Base-by-base conservation (phyloP, 2,113 vertebrate genomes). In the Parus major region DNA sequence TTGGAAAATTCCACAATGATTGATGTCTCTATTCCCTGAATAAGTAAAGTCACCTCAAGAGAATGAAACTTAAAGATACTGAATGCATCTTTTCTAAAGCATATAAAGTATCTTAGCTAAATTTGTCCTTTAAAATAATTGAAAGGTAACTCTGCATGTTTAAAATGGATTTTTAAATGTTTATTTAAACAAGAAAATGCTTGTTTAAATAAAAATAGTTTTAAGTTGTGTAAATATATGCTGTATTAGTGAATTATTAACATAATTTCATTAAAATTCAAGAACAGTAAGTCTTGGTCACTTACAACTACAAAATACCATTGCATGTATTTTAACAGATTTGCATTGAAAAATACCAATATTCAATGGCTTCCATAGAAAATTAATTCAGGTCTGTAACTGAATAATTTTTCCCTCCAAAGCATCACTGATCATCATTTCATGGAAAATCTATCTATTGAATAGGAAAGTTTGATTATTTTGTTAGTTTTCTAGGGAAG, bases 91-190 rank as follows among this genome's bases (percentile, higher is more conserved):
- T 36, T 68, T 47, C 44, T 77, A 65, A 80, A 79, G 11, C 22
- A 42, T 21, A 27, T 41, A 17, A 63, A 63, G 21, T 11, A 61
- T 28, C 46, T 64, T 28, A 41, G 47, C 17, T 49, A 21, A 79
- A 60, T 68, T 60, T 44, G 2, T 49, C 20, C 39, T 22, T 41
- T 10, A 47, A 81, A 73, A 71, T 36, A 39, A 42, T 14, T 5
- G 9, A 33, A 73, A 33, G 49, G 5, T 57, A 84, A 35, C 3
- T 59, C n/a, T 53, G 0, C 49, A 13, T 12, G 3, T 76, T 82
- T 52, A 71, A 75, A 76, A 42, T 0, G 0, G 10, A 18, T 20
- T 31, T 76, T 69, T 3, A 0, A 11, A 33, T 27, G 15, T 42
- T 47, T 60, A 12, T 25, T 66, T 66, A 46, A 68, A 70, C 8